phyloP scores from a whole-genome alignment of 2,888 invertebrate genomes.

The Trachelus iudaicus region DNA sequence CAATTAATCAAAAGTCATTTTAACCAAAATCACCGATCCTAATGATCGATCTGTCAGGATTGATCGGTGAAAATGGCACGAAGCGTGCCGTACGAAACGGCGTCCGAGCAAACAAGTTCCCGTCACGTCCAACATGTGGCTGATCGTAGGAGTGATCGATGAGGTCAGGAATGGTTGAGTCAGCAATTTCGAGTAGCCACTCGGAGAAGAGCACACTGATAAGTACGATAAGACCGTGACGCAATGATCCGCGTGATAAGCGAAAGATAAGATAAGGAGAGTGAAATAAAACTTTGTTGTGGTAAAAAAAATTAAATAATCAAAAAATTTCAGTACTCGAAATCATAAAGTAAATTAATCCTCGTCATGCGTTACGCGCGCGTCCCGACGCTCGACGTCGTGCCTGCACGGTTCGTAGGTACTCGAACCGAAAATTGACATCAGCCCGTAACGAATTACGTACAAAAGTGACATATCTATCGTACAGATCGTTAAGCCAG shows the following conservation, averaged over 20 bases:
- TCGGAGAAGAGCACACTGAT: too few relatives aligned
- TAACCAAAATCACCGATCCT: too few relatives aligned
- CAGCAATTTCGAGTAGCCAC: constrained; percentile 11
- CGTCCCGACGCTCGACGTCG: background rate
- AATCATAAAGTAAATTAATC: background rate
- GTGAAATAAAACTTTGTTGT: too few relatives aligned
- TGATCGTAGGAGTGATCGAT: constrained; percentile 41
- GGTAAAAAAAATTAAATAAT: too few relatives aligned
- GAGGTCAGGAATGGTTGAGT: constrained; percentile 33
- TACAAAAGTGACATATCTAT: constrained; percentile 61
- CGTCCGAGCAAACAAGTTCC: constrained; percentile 46
- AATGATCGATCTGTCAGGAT: background rate
- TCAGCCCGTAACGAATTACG: constrained; percentile 58
- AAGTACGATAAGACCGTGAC: too few relatives aligned
- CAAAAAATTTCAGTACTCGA: background rate
- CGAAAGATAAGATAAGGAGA: too few relatives aligned
- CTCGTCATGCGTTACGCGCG: background rate
- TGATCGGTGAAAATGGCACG: background rate
- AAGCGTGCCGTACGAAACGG: constrained; percentile 19
- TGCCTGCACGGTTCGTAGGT: constrained; percentile 13
- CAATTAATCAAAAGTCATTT: too few relatives aligned
- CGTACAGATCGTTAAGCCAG: constrained; percentile 27
- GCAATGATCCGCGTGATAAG: too few relatives aligned
- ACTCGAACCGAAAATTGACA: constrained; percentile 47
- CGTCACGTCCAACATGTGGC: constrained; percentile 38